These are phyloP conservation scores for Discoglossus pictus DNA, from an alignment of 2,797 vertebrate species.

Conservation along the genomic window DNA sequence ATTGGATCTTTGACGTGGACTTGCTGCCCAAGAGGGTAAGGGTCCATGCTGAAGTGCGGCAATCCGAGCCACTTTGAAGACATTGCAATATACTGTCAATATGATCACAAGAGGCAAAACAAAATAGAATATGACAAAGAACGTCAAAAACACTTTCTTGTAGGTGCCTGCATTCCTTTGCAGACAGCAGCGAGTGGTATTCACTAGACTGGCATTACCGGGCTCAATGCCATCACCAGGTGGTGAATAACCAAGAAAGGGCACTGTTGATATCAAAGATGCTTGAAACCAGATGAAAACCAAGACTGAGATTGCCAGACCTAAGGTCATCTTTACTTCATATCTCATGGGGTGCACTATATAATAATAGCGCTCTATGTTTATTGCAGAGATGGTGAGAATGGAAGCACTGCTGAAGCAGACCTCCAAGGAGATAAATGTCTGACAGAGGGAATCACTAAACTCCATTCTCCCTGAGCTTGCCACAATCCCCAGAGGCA, in stretches of 20 bases:
- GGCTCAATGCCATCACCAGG: background rate
- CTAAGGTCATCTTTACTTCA: conserved; percentile 46
- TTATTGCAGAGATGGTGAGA: conserved; percentile 49
- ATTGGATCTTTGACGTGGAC: conserved; percentile 40
- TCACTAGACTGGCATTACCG: conserved; percentile 25
- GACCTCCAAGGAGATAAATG: conserved; percentile 45
- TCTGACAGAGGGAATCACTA: conserved; percentile 32
- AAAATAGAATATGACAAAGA: conserved; percentile 47
- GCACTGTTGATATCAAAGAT: conserved; percentile 35
- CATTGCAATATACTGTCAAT: conserved; percentile 48
- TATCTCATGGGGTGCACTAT: conserved; percentile 52
- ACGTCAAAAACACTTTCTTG: conserved; percentile 38
- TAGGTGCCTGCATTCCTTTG: conserved; percentile 41
- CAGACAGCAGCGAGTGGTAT: conserved; percentile 37
- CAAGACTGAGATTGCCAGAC: conserved; percentile 42
- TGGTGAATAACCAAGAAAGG: conserved; percentile 25
- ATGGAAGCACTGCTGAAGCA: conserved; percentile 53
- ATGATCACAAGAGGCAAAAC: conserved; percentile 41
- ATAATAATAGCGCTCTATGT: conserved; percentile 52
- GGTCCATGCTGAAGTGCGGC: conserved; percentile 50
- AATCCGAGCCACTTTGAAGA: conserved; percentile 50
- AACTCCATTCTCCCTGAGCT: conserved; percentile 19
- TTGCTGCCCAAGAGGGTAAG: conserved; percentile 47
- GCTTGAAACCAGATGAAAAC: conserved; percentile 47
- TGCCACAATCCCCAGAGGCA: conserved; percentile 48